These are phyloP conservation scores for Stegostoma tigrinum DNA, from an alignment of 2,113 vertebrate species.

Conservation along the genomic window DNA sequence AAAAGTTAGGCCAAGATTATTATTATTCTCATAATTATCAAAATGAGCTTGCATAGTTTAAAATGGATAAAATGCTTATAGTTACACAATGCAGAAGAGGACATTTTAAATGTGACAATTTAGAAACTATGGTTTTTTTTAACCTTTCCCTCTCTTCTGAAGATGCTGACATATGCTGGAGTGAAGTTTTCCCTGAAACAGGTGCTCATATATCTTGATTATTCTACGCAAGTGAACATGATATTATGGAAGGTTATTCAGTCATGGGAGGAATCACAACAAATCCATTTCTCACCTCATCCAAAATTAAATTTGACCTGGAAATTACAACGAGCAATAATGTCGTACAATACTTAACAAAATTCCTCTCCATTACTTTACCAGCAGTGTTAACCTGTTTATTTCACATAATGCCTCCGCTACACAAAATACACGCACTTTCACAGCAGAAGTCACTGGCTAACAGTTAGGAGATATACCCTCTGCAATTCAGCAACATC, in stretches of 20 bases:
- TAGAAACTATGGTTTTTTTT: not conserved
- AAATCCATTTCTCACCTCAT: not conserved
- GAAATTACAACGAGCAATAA: slow-evolving; percentile 12
- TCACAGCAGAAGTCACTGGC: not conserved
- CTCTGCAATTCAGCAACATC: not conserved
- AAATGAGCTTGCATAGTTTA: slow-evolving; percentile 7
- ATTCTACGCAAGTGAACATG: not conserved
- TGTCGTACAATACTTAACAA: not conserved
- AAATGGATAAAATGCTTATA: slow-evolving; percentile 2
- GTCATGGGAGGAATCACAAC: not conserved
- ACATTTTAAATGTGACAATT: not conserved
- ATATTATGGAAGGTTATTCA: not conserved
- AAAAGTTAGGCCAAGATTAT: slow-evolving; percentile 24
- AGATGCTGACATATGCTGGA: not conserved
- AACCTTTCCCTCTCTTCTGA: not conserved
- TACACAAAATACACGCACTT: not conserved
- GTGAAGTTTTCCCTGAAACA: not conserved
- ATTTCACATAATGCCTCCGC: not conserved
- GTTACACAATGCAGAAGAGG: not conserved
- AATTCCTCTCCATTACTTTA: not conserved
- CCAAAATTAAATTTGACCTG: not conserved
- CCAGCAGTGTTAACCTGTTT: slow-evolving; percentile 13
- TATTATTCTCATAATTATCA: slow-evolving; percentile 19
- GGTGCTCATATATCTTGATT: not conserved
- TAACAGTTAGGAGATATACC: not conserved